Evolutionary conservation across 35 echinoderm and acorn worm species (phyloP), one percentile per base, ranked within the genome.

Genomic region (Strongylocentrotus purpuratus): DNA sequence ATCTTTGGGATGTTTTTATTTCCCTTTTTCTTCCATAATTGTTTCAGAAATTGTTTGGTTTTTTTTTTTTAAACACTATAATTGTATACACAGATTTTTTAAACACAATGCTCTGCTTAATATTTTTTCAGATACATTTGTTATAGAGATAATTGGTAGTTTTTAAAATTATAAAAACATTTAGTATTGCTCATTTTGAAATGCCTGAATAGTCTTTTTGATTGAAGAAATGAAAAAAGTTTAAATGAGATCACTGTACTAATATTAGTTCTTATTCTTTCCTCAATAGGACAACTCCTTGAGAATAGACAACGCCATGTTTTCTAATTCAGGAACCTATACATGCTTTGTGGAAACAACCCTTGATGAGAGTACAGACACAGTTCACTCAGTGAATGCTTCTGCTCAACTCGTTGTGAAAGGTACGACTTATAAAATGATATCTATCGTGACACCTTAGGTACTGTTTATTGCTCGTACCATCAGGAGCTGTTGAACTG

Each of bases 301-400:
- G 45, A 41, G 33, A 33, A 33, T 89, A 46, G 45, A 15, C 9
- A 20, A 89, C 11, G 32, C 33, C n/a, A 33, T 46, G 91, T 13
- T 93, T 46, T 47, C 45, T 58, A n/a, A 93, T 93, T 93, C 91
- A 31, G 91, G 91, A 58, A 31, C 17, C 13, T 93, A 93, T 58
- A 93, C 91, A 31, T 93, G 91, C n/a, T 46, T 93, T 31, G 91
- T 93, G 22, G 20, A 93, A 58, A 93, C 91, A 32, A 25, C n/a
- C 8, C 46, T 93, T 25, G 91, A 93, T 32, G 18, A n/a, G 20
- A 46, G 3, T 89, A 32, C 87, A 28, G 91, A 47, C 18, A 93
- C 45, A 10, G 48, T 58, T 13, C 45, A 93, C 18, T 28, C 22
- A 0, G 48, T 93, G 45, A 93, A 93, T 46, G 46, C 33, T 9